Base-by-base conservation (phyloP, 2,888 invertebrate genomes). In the Sinodicranocentrus sp. region DNA sequence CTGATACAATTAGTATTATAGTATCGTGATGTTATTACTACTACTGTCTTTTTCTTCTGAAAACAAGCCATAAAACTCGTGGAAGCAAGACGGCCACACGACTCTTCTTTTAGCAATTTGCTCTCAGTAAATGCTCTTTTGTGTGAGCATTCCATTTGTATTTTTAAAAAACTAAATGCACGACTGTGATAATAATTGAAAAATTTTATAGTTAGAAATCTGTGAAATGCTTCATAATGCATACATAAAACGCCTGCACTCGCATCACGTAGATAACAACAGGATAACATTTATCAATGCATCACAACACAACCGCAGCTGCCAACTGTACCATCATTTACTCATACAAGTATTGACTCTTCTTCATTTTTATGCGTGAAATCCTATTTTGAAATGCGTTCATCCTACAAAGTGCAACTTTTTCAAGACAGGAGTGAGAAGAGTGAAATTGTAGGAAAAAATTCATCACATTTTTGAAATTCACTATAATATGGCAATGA, bases 191-290 rank as follows among this genome's bases (percentile, higher is more conserved):
- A 73, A 39, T 48, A 73, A 72, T 73, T 73, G 48, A 17, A 65
- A 75, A 65, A 75, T 75, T 75, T 75, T 52, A 67, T 57, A 67
- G 76, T 77, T 77, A 77, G 76, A 77, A 77, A 77, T 77, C 76
- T 77, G 65, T 67, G 67, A 77, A 77, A 44, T 77, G 57, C 33
- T 23, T 54, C 17, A 54, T 10, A 17, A 17, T 54, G 59, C 59
- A 15, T 23, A 59, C 3, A n/a, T 17, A 48, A 48, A 48, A 3
- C 10, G 10, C 33, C 33, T 48, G 43, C 15, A 19, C 10, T 17
- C 23, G 33, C 54, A 44, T 23, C 8, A 26, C 19, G 23, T n/a
- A 26, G 25, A 70, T 17, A 39, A 39, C 13, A 28, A 71, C 33
- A 65, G 15, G 28, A 61, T 43, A 26, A 33, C 2, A 21, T 54